Evolutionary conservation across 2,113 vertebrate species (phyloP).

Genomic region (Chroicocephalus ridibundus): DNA sequence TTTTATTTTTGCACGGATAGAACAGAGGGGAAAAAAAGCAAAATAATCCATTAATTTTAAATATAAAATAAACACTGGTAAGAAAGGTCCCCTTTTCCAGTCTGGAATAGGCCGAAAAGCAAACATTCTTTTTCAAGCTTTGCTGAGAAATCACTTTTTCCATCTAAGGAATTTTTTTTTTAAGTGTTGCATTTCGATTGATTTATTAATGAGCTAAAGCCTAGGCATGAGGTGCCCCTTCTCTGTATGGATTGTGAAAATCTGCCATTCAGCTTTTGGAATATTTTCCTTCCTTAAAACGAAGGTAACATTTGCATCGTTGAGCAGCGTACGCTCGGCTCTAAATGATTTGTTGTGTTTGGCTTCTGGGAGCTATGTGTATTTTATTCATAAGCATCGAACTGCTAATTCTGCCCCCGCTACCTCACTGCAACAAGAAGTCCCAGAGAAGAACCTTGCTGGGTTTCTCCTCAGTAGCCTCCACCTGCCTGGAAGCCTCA

Average conservation of each 20-base stretch:
- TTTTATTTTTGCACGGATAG: slow-evolving; percentile 41
- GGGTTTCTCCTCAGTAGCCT: neutral
- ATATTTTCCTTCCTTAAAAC: slow-evolving; percentile 11
- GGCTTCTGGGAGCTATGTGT: neutral
- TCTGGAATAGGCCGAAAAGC: slow-evolving; percentile 28
- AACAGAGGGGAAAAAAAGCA: neutral
- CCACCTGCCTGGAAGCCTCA: neutral
- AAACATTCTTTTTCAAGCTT: slow-evolving; percentile 32
- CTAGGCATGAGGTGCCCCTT: slow-evolving; percentile 25
- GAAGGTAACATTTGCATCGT: slow-evolving; percentile 20
- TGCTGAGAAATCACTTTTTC: slow-evolving; percentile 63
- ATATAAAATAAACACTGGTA: slow-evolving; percentile 53
- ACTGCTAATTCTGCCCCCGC: neutral
- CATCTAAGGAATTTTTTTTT: slow-evolving; percentile 38
- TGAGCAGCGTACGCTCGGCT: neutral
- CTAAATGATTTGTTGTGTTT: slow-evolving; percentile 38
- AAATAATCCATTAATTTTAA: slow-evolving; percentile 57
- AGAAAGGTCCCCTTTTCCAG: slow-evolving; percentile 56
- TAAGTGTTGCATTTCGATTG: slow-evolving; percentile 20
- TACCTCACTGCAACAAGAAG: neutral
- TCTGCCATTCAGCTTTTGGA: neutral
- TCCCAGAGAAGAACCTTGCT: neutral
- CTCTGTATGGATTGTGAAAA: neutral
- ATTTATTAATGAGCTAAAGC: slow-evolving; percentile 42
- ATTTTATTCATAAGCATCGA: slow-evolving; percentile 24